These are phyloP conservation scores for Typhlomys cinereus DNA, from an alignment of 2,113 vertebrate genomes.

Conservation along the genomic window DNA sequence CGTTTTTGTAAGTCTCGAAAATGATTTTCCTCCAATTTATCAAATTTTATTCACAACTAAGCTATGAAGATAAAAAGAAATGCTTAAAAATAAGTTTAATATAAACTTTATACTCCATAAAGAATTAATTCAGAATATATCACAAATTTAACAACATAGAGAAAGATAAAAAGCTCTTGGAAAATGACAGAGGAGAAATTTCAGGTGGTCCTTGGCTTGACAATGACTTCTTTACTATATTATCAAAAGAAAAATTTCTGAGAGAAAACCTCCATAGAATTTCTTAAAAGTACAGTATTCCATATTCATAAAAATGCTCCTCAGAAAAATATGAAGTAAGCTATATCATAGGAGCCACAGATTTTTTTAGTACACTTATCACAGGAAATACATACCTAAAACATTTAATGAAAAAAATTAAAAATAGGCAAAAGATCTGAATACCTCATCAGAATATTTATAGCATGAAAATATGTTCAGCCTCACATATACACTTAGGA, in stretches of 20 bases:
- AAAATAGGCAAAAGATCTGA: neutral
- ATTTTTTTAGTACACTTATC: neutral
- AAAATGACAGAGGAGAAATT: neutral
- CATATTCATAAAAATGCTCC: neutral
- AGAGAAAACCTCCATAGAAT: neutral
- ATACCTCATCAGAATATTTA: neutral
- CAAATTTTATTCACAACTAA: neutral
- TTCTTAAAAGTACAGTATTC: neutral
- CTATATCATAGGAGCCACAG: neutral
- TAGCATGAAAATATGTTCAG: neutral
- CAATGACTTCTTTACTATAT: neutral
- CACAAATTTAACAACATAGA: neutral
- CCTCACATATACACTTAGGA: neutral
- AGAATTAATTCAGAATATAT: neutral
- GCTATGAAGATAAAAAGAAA: neutral
- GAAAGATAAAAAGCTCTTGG: neutral
- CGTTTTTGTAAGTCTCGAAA: neutral
- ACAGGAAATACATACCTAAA: neutral
- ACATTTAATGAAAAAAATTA: neutral
- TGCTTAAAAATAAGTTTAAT: neutral
- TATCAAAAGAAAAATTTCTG: neutral
- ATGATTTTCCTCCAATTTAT: neutral
- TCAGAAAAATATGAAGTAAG: neutral
- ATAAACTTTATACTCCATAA: neutral
- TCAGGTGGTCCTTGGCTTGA: rapidly evolving